phyloP scores from a whole-genome alignment of 2,113 vertebrate species.

The Aegotheles bennettii region DNA sequence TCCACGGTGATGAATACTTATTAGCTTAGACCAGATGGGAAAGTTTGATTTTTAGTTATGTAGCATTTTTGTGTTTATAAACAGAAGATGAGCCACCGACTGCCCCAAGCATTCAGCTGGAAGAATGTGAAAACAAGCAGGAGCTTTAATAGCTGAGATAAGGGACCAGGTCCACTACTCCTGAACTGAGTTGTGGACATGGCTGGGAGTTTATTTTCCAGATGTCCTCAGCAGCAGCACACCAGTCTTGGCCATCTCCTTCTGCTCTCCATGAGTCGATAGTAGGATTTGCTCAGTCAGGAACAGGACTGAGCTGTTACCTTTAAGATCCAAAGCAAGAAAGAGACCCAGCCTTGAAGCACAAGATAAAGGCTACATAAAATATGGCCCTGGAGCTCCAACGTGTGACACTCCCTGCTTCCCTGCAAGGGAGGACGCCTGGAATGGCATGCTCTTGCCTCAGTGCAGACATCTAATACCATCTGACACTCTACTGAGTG shows the following conservation, averaged over 20 bases:
- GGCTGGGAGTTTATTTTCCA: background rate
- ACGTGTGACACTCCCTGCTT: background rate
- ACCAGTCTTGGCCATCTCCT: background rate
- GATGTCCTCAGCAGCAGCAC: background rate
- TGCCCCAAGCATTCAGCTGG: background rate
- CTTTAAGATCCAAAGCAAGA: background rate
- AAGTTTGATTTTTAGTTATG: background rate
- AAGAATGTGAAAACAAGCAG: background rate
- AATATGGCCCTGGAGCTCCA: background rate
- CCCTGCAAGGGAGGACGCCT: background rate
- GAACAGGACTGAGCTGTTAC: background rate
- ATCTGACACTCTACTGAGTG: background rate
- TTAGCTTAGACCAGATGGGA: background rate
- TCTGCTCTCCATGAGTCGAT: background rate
- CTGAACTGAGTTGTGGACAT: background rate
- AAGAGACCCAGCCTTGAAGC: background rate
- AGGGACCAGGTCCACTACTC: background rate
- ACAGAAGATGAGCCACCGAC: background rate
- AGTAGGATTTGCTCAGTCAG: background rate
- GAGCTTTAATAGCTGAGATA: background rate
- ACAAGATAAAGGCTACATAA: background rate
- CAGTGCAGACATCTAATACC: background rate
- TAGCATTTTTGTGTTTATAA: background rate
- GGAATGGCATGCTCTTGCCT: background rate
- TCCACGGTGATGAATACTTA: constrained; percentile 2